Percentiles rank a stretch among this genome's conserved stretches.
These are phyloP conservation scores for Myodes glareolus DNA, from an alignment of 2,113 vertebrate genomes.

Conservation along the genomic window DNA sequence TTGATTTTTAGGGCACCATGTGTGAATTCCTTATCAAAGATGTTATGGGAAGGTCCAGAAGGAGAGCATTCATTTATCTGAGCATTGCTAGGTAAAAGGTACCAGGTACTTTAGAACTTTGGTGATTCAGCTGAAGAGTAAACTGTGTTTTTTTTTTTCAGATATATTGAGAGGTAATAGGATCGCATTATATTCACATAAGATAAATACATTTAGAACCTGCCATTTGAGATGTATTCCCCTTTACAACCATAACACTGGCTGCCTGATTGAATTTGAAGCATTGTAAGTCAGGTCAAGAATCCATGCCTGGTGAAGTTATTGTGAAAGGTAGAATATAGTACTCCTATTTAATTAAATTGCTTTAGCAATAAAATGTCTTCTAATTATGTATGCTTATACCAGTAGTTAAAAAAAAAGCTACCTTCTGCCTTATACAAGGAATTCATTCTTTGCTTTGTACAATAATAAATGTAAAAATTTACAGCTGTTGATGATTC, in stretches of 20 bases:
- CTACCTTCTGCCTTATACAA: neutral
- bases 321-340: neutral
- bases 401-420: neutral
- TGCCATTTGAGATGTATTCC: neutral
- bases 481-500: neutral
- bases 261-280: neutral
- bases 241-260: too few species aligned
- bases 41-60: neutral
- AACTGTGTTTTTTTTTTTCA: conserved; percentile 1
- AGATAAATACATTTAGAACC: neutral
- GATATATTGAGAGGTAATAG: neutral
- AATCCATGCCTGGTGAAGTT: neutral
- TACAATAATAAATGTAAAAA: neutral
- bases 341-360: neutral
- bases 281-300: neutral
- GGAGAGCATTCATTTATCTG: neutral
- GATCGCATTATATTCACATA: neutral
- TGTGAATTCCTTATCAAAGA: neutral
- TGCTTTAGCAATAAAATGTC: too few species aligned
- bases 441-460: neutral
- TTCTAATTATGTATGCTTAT: neutral
- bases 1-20: conserved; percentile 21
- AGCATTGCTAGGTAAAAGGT: neutral
- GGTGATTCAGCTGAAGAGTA: neutral
- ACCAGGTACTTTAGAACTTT: neutral